These are phyloP conservation scores for Coracias cyanogaster DNA, from an alignment of 2,797 vertebrate species.

Conservation along the genomic window DNA sequence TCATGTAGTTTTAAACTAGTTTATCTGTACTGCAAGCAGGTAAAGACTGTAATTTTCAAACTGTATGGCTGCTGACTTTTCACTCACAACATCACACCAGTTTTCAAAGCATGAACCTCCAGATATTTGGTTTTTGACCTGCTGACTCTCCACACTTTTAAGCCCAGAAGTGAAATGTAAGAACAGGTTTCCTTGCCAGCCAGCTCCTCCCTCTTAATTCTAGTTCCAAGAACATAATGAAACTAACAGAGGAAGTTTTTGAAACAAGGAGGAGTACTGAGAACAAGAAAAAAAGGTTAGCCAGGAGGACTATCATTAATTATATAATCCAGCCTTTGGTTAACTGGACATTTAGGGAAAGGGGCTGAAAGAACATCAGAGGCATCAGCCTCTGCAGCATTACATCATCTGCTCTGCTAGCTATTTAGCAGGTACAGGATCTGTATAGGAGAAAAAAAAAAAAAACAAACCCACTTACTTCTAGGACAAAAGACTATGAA, in stretches of 20 bases:
- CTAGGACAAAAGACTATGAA: neutral
- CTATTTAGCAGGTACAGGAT: neutral
- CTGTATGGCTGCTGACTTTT: neutral
- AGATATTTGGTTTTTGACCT: neutral
- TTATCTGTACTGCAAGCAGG: neutral
- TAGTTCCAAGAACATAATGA: constrained; percentile 64
- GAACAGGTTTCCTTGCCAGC: constrained; percentile 37
- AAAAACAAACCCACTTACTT: neutral
- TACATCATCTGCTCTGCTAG: constrained; percentile 23
- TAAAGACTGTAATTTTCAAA: neutral
- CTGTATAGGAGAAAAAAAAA: neutral
- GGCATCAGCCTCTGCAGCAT: neutral
- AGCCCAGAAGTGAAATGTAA: neutral
- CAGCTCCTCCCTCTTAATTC: constrained; percentile 70
- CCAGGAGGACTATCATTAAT: constrained; percentile 37
- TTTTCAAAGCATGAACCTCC: neutral
- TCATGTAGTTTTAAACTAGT: neutral
- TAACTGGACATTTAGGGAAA: constrained; percentile 32
- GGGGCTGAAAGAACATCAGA: neutral
- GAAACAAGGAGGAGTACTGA: constrained; percentile 60
- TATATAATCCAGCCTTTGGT: constrained; percentile 50
- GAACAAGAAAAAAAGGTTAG: constrained; percentile 65
- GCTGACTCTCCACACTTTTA: neutral
- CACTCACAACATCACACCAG: neutral
- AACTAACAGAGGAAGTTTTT: constrained; percentile 69